phyloP scores from a whole-genome alignment of 2,113 vertebrate genomes.

The Fulica atra region DNA sequence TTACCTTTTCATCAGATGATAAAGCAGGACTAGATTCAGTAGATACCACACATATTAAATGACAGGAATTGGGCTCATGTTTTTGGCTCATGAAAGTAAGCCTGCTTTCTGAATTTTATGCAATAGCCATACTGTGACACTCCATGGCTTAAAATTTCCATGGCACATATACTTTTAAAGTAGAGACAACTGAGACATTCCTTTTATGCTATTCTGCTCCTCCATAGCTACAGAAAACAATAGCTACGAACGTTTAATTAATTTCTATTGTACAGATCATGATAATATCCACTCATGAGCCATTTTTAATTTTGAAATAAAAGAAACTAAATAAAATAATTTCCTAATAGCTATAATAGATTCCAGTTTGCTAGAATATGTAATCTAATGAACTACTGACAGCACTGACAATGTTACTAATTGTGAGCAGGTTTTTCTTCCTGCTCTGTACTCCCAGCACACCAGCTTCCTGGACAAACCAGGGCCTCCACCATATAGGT shows the following conservation, averaged over 20 bases:
- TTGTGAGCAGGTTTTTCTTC: background rate
- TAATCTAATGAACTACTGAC: background rate
- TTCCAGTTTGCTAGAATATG: background rate
- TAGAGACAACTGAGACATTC: background rate
- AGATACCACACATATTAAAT: background rate
- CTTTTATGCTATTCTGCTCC: conserved; percentile 16
- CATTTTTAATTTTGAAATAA: conserved; percentile 61
- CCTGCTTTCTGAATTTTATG: background rate
- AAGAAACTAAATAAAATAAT: conserved; percentile 35
- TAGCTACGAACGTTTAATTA: conserved; percentile 14
- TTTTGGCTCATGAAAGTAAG: background rate
- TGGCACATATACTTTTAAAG: background rate
- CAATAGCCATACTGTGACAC: background rate
- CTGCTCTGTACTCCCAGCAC: background rate
- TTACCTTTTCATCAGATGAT: background rate
- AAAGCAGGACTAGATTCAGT: background rate
- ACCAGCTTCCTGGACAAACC: background rate
- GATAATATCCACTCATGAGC: conserved; percentile 6
- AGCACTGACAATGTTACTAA: background rate
- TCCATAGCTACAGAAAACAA: conserved; percentile 45
- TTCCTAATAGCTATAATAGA: conserved; percentile 31
- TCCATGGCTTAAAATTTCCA: background rate
- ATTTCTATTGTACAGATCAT: background rate
- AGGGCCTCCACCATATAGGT: background rate
- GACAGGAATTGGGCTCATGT: background rate